phyloP scores from a whole-genome alignment of 2,888 invertebrate species.

The Drosophila koepferae region DNA sequence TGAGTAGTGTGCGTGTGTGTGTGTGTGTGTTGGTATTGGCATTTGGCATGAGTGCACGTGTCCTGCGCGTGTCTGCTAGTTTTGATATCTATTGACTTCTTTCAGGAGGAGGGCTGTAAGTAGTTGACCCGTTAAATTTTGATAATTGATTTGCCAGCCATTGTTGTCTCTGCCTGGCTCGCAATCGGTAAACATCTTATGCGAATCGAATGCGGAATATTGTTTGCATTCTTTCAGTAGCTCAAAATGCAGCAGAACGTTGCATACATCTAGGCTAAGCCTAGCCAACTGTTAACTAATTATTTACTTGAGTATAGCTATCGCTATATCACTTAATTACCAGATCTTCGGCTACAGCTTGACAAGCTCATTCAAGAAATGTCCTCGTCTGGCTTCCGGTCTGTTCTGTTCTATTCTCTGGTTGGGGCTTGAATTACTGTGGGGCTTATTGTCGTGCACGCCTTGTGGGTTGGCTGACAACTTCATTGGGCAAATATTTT shows the following conservation, averaged over 20 bases:
- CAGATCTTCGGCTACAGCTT: slow-evolving; percentile 16
- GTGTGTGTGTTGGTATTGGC: slow-evolving; percentile 1
- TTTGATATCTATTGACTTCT: slow-evolving; percentile 72
- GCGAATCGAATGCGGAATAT: neutral
- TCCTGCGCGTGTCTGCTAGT: slow-evolving; percentile 67
- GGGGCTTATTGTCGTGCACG: slow-evolving; percentile 20
- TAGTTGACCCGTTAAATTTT: slow-evolving; percentile 71
- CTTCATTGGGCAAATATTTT: slow-evolving; percentile 82
- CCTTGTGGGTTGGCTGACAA: slow-evolving; percentile 40
- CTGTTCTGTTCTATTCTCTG: neutral
- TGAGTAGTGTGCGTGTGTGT: neutral
- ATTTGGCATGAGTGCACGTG: slow-evolving; percentile 61
- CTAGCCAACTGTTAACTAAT: slow-evolving; percentile 17
- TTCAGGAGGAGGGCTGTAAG: slow-evolving; percentile 22
- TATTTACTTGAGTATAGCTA: slow-evolving; percentile 16
- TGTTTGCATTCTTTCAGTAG: neutral
- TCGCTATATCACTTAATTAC: slow-evolving; percentile 43
- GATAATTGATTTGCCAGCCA: slow-evolving; percentile 61
- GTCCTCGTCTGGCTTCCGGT: slow-evolving; percentile 18
- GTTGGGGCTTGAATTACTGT: neutral
- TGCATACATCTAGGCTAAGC: slow-evolving; percentile 20
- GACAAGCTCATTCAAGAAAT: slow-evolving; percentile 20
- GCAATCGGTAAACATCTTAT: slow-evolving; percentile 3
- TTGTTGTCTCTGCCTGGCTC: slow-evolving; percentile 20
- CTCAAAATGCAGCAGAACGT: slow-evolving; percentile 7